phyloP scores from a whole-genome alignment of 2,797 vertebrate species.

The Cygnus olor region DNA sequence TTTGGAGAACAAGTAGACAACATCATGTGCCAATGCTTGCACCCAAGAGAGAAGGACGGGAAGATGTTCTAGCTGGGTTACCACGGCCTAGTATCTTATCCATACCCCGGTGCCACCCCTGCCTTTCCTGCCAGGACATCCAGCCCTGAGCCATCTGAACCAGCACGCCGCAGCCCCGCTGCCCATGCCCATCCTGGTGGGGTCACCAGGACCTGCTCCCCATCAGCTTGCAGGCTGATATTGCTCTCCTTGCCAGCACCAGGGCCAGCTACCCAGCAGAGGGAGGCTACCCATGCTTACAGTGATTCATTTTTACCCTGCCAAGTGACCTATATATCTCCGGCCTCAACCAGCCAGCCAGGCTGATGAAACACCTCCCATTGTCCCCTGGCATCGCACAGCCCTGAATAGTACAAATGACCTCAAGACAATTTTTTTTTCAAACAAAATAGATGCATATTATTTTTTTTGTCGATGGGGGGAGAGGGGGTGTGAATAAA shows the following conservation, averaged over 20 bases:
- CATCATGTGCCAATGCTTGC: background rate
- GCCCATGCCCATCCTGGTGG: background rate
- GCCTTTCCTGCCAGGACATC: background rate
- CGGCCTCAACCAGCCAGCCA: background rate
- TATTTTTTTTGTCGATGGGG: background rate
- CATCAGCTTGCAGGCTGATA: background rate
- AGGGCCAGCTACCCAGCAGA: background rate
- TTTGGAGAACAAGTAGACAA: constrained; percentile 3
- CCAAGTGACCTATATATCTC: background rate
- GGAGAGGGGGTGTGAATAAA: constrained; percentile 44
- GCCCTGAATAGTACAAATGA: constrained; percentile 55
- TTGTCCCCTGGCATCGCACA: constrained; percentile 17
- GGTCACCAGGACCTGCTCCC: too few relatives aligned
- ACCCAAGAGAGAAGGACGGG: background rate
- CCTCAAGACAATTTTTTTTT: constrained; percentile 34
- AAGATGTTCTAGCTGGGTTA: background rate
- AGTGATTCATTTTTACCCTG: background rate
- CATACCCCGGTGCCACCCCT: background rate
- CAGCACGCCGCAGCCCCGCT: background rate
- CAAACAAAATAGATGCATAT: constrained; percentile 61
- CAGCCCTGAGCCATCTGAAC: background rate
- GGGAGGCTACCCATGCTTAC: background rate
- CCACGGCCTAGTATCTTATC: rapidly evolving
- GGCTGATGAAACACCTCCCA: background rate
- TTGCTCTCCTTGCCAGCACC: background rate